phyloP scores from a whole-genome alignment of 2,888 invertebrate species.

The Periphyllus acericola region DNA sequence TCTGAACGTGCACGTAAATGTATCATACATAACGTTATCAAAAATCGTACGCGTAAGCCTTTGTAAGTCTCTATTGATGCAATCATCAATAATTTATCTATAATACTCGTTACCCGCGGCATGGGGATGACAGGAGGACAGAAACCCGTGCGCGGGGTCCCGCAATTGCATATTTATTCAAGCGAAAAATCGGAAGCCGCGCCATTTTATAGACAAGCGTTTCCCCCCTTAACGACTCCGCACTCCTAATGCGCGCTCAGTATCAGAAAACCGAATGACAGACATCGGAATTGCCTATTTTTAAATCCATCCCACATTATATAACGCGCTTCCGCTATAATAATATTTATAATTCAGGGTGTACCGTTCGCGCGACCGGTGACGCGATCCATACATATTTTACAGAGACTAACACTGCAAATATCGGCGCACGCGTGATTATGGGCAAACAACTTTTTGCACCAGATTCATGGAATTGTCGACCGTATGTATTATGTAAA shows the following conservation, averaged over 20 bases:
- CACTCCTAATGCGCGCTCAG: not conserved
- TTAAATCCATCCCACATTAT: not conserved
- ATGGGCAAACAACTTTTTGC: not conserved
- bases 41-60: not conserved
- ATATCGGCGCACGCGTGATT: not conserved
- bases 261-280: conserved; percentile 23
- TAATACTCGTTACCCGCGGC: conserved; percentile 18
- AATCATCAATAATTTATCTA: conserved; percentile 50
- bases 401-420: not conserved
- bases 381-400: not conserved
- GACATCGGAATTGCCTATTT: conserved; percentile 9
- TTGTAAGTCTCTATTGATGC: not conserved
- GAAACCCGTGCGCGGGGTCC: not conserved
- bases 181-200: conserved; percentile 35
- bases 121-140: not conserved
- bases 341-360: conserved; percentile 37
- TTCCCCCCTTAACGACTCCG: conserved; percentile 20
- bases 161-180: conserved; percentile 47
- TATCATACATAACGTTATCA: conserved; percentile 20
- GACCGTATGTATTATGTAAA: not conserved
- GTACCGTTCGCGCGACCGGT: not conserved
- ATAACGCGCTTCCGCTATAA: not conserved
- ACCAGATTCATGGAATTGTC: not conserved
- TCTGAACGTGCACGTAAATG: not conserved
- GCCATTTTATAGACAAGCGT: conserved; percentile 30